These are phyloP conservation scores for Ips typographus DNA, from an alignment of 1,140 invertebrate genomes.

Conservation along the genomic window DNA sequence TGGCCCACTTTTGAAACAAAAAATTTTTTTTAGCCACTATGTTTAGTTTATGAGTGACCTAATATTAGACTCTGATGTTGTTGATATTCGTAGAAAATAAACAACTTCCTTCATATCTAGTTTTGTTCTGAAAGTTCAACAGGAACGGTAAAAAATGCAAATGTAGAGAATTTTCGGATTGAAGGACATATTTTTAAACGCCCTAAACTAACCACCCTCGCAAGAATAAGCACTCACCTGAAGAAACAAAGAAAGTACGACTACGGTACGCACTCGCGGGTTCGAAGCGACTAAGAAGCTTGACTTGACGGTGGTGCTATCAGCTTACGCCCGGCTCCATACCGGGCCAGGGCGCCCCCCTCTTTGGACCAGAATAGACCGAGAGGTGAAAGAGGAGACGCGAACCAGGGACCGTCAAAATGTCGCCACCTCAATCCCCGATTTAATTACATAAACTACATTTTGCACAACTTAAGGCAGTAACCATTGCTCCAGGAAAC, in stretches of 20 bases:
- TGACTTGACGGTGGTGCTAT: constrained; percentile 46
- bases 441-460: too few relatives aligned
- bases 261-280: constrained; percentile 46
- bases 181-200: neutral
- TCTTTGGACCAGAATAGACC: constrained; percentile 40
- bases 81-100: too few relatives aligned
- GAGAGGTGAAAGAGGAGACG: constrained; percentile 37
- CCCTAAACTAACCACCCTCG: neutral
- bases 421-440: neutral
- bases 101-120: too few relatives aligned
- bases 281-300: constrained; percentile 49
- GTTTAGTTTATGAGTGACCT: too few relatives aligned
- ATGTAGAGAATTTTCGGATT: too few relatives aligned
- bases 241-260: constrained; percentile 38
- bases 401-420: constrained; percentile 23
- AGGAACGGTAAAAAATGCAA: too few relatives aligned
- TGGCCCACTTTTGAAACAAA: too few relatives aligned
- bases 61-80: too few relatives aligned
- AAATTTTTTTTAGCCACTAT: too few relatives aligned
- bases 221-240: constrained; percentile 34
- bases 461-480: too few relatives aligned
- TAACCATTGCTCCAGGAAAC: too few relatives aligned
- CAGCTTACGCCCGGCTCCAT: constrained; percentile 50
- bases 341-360: constrained; percentile 41
- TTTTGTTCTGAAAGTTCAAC: too few relatives aligned